Evolutionary conservation across 2,888 invertebrate genomes (phyloP).

Genomic region (Anthrax anthrax): DNA sequence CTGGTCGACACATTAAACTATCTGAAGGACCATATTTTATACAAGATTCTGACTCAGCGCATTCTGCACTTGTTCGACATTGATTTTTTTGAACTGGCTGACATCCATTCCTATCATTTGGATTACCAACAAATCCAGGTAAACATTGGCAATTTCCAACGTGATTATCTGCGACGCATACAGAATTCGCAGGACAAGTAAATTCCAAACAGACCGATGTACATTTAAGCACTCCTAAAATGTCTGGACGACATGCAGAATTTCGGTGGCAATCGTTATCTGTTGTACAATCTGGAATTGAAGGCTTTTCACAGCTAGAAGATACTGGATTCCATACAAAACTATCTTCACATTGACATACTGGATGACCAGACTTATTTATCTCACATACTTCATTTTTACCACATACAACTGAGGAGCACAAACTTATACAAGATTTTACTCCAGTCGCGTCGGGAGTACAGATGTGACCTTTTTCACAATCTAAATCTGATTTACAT

Average conservation of each 20-base stretch:
- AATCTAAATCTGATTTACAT: slow-evolving; percentile 57
- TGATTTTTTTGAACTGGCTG: slow-evolving; percentile 54
- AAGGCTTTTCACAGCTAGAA: slow-evolving; percentile 73
- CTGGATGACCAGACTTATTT: slow-evolving; percentile 49
- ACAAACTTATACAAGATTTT: slow-evolving; percentile 61
- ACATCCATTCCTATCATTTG: slow-evolving; percentile 81
- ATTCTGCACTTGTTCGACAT: slow-evolving; percentile 67
- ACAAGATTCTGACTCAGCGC: slow-evolving; percentile 70
- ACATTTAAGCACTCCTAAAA: slow-evolving; percentile 73
- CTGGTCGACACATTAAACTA: slow-evolving; percentile 53
- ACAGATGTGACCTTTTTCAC: slow-evolving; percentile 56
- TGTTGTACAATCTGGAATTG: slow-evolving; percentile 62
- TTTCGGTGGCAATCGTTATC: slow-evolving; percentile 55
- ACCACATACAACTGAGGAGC: slow-evolving; percentile 67
- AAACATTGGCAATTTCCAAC: slow-evolving; percentile 71
- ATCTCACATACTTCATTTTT: slow-evolving; percentile 67
- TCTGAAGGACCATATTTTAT: slow-evolving; percentile 42
- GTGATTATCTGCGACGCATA: slow-evolving; percentile 60
- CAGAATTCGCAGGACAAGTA: slow-evolving; percentile 71
- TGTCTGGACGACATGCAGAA: slow-evolving; percentile 68
- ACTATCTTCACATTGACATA: slow-evolving; percentile 64
- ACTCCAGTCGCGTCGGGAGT: slow-evolving; percentile 45
- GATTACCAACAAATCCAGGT: slow-evolving; percentile 73
- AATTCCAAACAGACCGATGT: slow-evolving; percentile 61
- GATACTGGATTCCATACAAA: slow-evolving; percentile 72